phyloP scores from a whole-genome alignment of 2,113 vertebrate species.

The Myxocyprinus asiaticus region DNA sequence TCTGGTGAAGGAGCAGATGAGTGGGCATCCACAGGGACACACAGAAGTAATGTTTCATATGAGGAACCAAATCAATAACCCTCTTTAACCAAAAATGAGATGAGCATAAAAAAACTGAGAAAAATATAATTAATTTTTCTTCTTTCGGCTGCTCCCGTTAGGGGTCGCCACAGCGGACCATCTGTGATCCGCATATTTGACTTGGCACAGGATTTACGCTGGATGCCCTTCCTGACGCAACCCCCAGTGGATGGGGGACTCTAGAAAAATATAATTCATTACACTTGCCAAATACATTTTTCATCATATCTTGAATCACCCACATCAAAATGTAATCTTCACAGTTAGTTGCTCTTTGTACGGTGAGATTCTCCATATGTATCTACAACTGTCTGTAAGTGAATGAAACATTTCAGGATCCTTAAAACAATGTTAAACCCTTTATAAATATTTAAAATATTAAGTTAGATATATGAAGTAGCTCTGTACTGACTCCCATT shows the following conservation, averaged over 20 bases:
- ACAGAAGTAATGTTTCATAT: conserved; percentile 20
- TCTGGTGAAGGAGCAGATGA: conserved; percentile 33
- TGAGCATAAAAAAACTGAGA: background rate
- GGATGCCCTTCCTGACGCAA: too few species aligned
- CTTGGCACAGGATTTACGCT: too few species aligned
- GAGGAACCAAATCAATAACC: conserved; percentile 26
- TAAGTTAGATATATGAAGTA: background rate
- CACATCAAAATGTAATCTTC: background rate
- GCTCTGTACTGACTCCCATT: background rate
- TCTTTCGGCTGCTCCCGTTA: background rate
- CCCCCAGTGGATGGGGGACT: too few species aligned
- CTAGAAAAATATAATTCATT: background rate
- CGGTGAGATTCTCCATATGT: background rate
- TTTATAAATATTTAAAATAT: background rate
- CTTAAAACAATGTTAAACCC: background rate
- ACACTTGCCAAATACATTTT: background rate
- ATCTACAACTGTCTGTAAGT: background rate
- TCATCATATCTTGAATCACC: background rate
- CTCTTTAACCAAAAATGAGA: conserved; percentile 12
- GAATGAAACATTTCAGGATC: background rate
- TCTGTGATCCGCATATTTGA: too few species aligned
- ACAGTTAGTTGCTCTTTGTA: background rate
- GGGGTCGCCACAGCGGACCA: too few species aligned
- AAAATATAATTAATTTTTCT: background rate
- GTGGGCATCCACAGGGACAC: conserved; percentile 36